Evolutionary conservation across 2,113 vertebrate genomes (phyloP).

Genomic region (Peromyscus maniculatus): DNA sequence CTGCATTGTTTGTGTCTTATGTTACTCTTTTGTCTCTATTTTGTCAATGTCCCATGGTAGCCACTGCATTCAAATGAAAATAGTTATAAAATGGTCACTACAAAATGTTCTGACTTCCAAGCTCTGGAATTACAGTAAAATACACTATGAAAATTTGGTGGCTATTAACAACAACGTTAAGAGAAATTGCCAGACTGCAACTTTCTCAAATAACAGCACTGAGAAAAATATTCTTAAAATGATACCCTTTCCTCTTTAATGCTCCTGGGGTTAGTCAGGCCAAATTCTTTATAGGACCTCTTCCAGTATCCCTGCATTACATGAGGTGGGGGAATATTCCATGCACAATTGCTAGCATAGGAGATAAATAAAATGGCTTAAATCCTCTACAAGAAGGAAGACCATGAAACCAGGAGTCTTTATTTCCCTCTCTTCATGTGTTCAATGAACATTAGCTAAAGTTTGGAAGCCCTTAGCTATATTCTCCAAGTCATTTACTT

Average conservation of each 20-base stretch:
- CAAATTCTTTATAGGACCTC: background rate
- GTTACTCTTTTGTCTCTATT: background rate
- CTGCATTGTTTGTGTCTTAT: background rate
- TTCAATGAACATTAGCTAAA: background rate
- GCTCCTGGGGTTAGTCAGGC: background rate
- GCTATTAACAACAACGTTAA: background rate
- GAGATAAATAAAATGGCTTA: background rate
- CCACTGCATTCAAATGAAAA: constrained; percentile 25
- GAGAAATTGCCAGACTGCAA: background rate
- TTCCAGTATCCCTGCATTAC: background rate
- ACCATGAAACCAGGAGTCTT: background rate
- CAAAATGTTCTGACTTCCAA: constrained; percentile 17
- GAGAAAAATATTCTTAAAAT: constrained; percentile 14
- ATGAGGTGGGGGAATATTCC: background rate
- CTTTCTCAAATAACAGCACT: background rate
- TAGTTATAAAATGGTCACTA: background rate
- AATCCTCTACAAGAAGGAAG: constrained; percentile 53
- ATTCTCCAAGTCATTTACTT: constrained; percentile 33
- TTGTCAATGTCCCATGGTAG: background rate
- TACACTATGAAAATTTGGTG: background rate
- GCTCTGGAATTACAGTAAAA: background rate
- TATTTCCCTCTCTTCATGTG: background rate
- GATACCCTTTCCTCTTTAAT: constrained; percentile 2
- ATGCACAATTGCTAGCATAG: background rate
- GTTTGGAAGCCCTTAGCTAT: background rate